These are phyloP conservation scores for Eutolmus rufibarbis DNA, from an alignment of 2,888 invertebrate species.

Conservation along the genomic window DNA sequence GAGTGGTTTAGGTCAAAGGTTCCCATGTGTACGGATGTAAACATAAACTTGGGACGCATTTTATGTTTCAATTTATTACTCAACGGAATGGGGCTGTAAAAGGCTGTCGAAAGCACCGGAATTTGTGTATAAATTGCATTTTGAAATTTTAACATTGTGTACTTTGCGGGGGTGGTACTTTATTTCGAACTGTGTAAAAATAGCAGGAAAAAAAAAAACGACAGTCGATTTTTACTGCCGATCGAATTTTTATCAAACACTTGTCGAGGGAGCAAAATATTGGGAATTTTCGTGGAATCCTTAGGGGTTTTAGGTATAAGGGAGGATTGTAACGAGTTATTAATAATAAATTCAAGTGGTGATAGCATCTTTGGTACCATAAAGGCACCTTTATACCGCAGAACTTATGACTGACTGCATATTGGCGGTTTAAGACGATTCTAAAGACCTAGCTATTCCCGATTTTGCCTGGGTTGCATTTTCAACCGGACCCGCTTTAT, in stretches of 20 bases:
- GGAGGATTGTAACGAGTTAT: background rate
- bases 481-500: background rate
- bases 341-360: background rate
- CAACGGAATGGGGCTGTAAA: background rate
- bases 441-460: background rate
- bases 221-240: background rate
- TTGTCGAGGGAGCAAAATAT: background rate
- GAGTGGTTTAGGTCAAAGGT: background rate
- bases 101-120: background rate
- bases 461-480: background rate
- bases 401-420: background rate
- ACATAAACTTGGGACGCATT: constrained; percentile 15
- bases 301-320: background rate
- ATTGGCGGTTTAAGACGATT: background rate
- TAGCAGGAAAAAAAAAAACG: background rate
- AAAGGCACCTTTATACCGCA: background rate
- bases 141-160: background rate
- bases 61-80: constrained; percentile 30
- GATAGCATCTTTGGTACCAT: background rate
- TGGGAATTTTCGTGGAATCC: background rate
- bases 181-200: background rate
- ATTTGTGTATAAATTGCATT: constrained; percentile 20
- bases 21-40: constrained; percentile 7
- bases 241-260: constrained; percentile 12
- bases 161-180: background rate